Conservation (phyloP, 2,113 vertebrate species). For the Chascanopsetta lugubris region DNA sequence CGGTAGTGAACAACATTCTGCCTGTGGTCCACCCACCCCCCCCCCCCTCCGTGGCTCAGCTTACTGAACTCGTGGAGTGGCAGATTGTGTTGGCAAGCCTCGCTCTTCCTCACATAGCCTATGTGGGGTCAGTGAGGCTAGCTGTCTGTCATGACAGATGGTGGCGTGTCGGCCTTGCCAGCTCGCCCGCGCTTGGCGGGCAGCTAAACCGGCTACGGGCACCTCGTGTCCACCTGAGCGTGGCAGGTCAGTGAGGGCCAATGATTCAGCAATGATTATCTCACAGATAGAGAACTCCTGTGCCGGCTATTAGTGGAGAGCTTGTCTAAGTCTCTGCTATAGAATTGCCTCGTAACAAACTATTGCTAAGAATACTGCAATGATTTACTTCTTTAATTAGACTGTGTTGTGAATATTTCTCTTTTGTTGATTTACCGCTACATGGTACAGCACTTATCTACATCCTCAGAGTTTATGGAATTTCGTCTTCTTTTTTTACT, state of each 20-base stretch:
- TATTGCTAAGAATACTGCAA: no score
- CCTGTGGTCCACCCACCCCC: background rate
- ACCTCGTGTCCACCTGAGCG: conserved; percentile 33
- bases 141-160: conserved; percentile 57
- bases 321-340: conserved; percentile 1
- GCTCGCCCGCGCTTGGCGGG: conserved; percentile 26
- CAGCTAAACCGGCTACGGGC: conserved; percentile 46
- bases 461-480: no score
- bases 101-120: conserved; percentile 43
- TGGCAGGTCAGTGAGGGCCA: conserved; percentile 34
- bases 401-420: no score
- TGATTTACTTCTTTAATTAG: no score
- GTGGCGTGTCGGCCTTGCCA: conserved; percentile 39
- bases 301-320: conserved; percentile 25
- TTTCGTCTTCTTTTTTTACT: no score
- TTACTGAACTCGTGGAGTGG: conserved; percentile 15
- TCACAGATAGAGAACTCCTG: background rate
- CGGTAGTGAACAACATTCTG: conserved; percentile 16
- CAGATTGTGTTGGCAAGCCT: conserved; percentile 50
- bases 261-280: conserved; percentile 35
- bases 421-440: no score
- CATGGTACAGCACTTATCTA: no score
- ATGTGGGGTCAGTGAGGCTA: conserved; percentile 47
- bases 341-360: no score
- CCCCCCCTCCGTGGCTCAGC: conserved; percentile 6